Evolutionary conservation across 2,113 vertebrate species (phyloP), one percentile per base, ranked within the genome.

Genomic region (Pseudopipra pipra): DNA sequence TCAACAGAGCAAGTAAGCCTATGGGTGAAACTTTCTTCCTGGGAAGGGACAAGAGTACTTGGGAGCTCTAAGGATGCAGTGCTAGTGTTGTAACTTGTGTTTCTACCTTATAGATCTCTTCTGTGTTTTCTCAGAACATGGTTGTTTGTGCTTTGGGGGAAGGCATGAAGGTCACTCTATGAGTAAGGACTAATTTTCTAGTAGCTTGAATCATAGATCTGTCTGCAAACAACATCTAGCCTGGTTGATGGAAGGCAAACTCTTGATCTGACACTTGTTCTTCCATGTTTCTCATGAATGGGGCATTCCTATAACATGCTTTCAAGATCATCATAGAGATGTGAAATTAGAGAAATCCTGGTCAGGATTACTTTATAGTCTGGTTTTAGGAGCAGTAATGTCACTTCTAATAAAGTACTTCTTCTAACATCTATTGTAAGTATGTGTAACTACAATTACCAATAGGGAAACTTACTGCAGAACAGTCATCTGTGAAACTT

Each of bases 271-370:
- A 4, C 1, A 1, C 14, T 74, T 71, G 6, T 23, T 11, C 20
- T 56, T 89, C 4, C 3, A 8, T 31, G 14, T 9, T 55, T 85
- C 27, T 83, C 28, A n/a, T 28, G 11, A 14, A 30, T 58, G 7
- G 4, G 3, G 1, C 4, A 41, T 43, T 11, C n/a, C 6, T 46
- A 11, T 37, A 23, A 39, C 28, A 43, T 4, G 5, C 4, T 41
- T 17, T 31, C 9, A 54, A 66, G 18, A 37, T 18, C 6, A 9
- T 62, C 9, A 46, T 0, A 73, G 11, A 49, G 8, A 14, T 80
- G 4, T 23, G 35, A 84, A 59, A n/a, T 41, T 41, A 37, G 24
- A 46, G 17, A 47, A 6, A 68, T 3, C 3, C 6, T 80, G 6
- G 12, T 66, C 11, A 70, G 25, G 9, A n/a, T 52, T 90, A 51